These are phyloP conservation scores for Harpalus rufipes DNA, from an alignment of 2,888 invertebrate genomes.

Conservation along the genomic window DNA sequence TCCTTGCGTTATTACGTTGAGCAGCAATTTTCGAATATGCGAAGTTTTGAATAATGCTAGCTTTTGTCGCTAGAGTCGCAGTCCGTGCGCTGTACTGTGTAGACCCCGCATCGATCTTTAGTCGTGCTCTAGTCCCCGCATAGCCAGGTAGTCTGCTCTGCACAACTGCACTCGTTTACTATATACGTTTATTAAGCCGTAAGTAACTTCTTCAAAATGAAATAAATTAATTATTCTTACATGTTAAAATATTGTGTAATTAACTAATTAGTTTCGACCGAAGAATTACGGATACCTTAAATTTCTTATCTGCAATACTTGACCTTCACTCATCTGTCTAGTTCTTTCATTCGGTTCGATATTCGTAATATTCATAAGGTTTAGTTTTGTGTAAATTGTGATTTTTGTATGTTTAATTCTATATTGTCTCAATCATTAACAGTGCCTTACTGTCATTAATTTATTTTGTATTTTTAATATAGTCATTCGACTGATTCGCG, in stretches of 20 bases:
- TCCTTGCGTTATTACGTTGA: neutral
- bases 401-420: conserved; percentile 16
- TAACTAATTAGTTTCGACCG: conserved; percentile 10
- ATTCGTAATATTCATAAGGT: conserved; percentile 49
- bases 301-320: conserved; percentile 65
- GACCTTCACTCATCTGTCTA: conserved; percentile 64
- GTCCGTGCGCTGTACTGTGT: conserved; percentile 75
- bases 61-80: conserved; percentile 62
- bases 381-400: conserved; percentile 40
- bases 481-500: conserved; percentile 34
- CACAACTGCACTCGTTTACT: conserved; percentile 64
- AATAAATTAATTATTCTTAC: conserved; percentile 48
- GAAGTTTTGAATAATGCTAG: conserved; percentile 50
- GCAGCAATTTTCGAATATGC: conserved; percentile 54
- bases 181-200: conserved; percentile 65
- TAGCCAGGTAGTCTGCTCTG: conserved; percentile 66
- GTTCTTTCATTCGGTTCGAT: conserved; percentile 52
- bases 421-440: conserved; percentile 2
- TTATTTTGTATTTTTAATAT: conserved; percentile 34
- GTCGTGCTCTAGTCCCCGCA: conserved; percentile 75
- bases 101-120: conserved; percentile 76
- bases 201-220: conserved; percentile 55
- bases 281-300: conserved; percentile 21
- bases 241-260: neutral
- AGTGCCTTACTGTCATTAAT: conserved; percentile 30